Evolutionary conservation across 2,797 vertebrate species (phyloP).

Genomic region (Melanotaenia trifasciata): DNA sequence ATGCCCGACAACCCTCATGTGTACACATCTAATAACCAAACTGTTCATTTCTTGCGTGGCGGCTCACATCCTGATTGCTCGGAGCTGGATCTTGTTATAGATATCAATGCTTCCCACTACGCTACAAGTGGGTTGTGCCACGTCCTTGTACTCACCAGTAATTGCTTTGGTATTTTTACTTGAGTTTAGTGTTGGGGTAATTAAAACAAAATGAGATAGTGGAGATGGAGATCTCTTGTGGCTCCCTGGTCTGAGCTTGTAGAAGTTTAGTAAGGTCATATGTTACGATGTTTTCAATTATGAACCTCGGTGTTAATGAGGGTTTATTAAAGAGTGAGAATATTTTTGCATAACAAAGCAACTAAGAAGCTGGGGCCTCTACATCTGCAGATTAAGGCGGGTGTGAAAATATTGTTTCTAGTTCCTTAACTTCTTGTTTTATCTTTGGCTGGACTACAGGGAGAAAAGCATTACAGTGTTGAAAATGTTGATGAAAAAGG

Average conservation of each 20-base stretch:
- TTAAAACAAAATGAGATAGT: conserved; percentile 80
- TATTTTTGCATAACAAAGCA: conserved; percentile 34
- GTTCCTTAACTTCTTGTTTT: not conserved
- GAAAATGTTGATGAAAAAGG: conserved; percentile 38
- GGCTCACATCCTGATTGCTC: conserved; percentile 58
- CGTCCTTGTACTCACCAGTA: conserved; percentile 67
- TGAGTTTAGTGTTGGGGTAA: conserved; percentile 67
- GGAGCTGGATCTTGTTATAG: conserved; percentile 78
- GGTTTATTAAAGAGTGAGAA: conserved; percentile 51
- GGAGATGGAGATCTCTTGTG: conserved; percentile 58
- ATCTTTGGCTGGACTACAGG: not conserved
- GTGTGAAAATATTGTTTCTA: not conserved
- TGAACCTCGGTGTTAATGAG: conserved; percentile 58
- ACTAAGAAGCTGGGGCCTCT: not conserved
- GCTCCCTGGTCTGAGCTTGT: conserved; percentile 54
- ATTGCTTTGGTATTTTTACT: conserved; percentile 81
- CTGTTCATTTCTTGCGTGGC: conserved; percentile 27
- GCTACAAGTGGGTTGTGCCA: conserved; percentile 62
- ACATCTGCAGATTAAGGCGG: not conserved
- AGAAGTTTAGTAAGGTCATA: conserved; percentile 67
- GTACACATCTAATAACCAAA: conserved; percentile 58
- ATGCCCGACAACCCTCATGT: conserved; percentile 31
- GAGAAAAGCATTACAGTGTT: conserved; percentile 1
- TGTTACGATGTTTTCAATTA: conserved; percentile 72
- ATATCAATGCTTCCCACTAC: conserved; percentile 65